Base-by-base conservation (phyloP, 2,113 vertebrate species). In the Melanerpes aurifrons region DNA sequence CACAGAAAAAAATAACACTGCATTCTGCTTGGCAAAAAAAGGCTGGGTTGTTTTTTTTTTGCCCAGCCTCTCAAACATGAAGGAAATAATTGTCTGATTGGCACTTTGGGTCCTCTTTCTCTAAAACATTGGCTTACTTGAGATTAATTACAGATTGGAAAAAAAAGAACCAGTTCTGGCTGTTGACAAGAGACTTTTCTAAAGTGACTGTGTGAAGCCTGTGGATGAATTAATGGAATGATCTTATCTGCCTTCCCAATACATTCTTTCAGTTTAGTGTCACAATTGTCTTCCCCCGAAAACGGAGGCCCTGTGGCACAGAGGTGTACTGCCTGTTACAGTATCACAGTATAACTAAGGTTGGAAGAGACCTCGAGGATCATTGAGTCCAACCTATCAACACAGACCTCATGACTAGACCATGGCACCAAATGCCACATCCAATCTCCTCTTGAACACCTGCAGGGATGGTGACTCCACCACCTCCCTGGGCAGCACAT, bases 101-200 rank as follows among this genome's bases (percentile, higher is more conserved):
- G 48, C 72, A 92, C 17, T 93, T 75, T 83, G 64, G 29, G 24
- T 89, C 32, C 7, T 73, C 22, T 80, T 94, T 78, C 61, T 59
- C 62, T 76, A 71, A 91, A 89, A 78, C 15, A 76, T 31, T 66
- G 70, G 25, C 4, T 54, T 82, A 83, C 81, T 74, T 82, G n/a
- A 90, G 80, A 83, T 90, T 90, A 88, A 95, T 92, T 86, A 85
- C 78, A 83, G 78, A 87, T 95, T 72, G 43, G 71, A 76, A 67
- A 74, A 82, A 82, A 58, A 53, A 71, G 76, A 79, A 29, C 64
- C 19, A 87, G 50, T 92, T 92, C 59, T 86, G 37, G 54, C 54
- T 83, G 43, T 74, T 91, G 66, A 83, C 77, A 69, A 58, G 70
- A 12, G n/a, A 56, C 24, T 94, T 85, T 71, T 83, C 37, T 79